A percentile compares a stretch with the other conserved stretches of the same genome.
These are phyloP conservation scores for Acleris cristana DNA, from an alignment of 2,888 invertebrate genomes.

Conservation along the genomic window DNA sequence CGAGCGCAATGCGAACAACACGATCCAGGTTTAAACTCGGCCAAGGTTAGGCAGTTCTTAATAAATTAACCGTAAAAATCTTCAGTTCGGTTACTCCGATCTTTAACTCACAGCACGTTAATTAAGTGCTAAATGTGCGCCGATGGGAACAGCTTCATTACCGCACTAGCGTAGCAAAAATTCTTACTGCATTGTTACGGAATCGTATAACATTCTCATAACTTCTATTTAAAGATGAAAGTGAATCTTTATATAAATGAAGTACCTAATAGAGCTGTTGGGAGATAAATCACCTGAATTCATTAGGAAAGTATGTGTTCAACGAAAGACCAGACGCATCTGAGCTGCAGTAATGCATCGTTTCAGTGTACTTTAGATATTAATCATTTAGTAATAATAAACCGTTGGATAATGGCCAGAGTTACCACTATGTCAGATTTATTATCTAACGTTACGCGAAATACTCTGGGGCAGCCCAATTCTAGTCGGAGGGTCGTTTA, in stretches of 20 bases:
- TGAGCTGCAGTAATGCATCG: constrained; percentile 50
- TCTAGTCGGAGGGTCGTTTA: constrained; percentile 49
- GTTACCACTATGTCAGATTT: constrained; percentile 52
- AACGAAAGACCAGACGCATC: constrained; percentile 22
- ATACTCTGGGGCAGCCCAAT: constrained; percentile 49
- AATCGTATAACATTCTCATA: not conserved
- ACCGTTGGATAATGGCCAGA: constrained; percentile 59
- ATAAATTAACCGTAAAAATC: constrained; percentile 23
- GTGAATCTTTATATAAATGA: constrained; percentile 18
- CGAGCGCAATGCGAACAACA: constrained; percentile 55
- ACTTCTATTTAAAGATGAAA: constrained; percentile 33
- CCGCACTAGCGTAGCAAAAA: constrained; percentile 15
- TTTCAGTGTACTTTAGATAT: constrained; percentile 47
- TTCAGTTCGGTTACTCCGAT: constrained; percentile 5
- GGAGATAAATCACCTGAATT: constrained; percentile 23
- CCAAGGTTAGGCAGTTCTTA: constrained; percentile 59
- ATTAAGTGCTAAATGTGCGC: constrained; percentile 25
- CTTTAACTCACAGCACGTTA: constrained; percentile 21
- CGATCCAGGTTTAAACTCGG: constrained; percentile 62
- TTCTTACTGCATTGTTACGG: constrained; percentile 21
- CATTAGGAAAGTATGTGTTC: constrained; percentile 23
- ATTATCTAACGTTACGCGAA: constrained; percentile 53
- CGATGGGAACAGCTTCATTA: constrained; percentile 27
- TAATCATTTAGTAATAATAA: constrained; percentile 62
- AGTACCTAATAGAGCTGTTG: constrained; percentile 18